Evolutionary conservation across 1,140 invertebrate species (phyloP).

Genomic region (Plectus sambesii): DNA sequence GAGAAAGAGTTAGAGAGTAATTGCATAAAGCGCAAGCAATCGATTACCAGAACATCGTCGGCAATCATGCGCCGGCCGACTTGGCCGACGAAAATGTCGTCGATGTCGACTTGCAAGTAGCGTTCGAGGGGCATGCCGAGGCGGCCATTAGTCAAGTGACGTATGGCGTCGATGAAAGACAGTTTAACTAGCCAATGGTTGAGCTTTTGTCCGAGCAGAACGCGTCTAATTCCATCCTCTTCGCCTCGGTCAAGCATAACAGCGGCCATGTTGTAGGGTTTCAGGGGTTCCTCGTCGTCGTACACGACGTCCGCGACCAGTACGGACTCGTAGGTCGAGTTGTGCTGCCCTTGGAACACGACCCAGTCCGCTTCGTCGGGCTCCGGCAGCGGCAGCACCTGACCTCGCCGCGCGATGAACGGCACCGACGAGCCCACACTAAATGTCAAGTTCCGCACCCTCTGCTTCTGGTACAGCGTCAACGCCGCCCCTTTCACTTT

Average conservation of each 20-base stretch:
- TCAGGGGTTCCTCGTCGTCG: no score
- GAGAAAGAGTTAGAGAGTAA: no score
- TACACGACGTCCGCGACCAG: slow-evolving; percentile 49
- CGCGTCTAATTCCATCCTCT: slow-evolving; percentile 20
- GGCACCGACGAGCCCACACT: slow-evolving; percentile 77
- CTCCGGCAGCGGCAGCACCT: slow-evolving; percentile 54
- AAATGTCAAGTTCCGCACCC: slow-evolving; percentile 72
- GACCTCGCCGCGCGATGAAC: slow-evolving; percentile 68
- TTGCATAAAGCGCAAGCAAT: no score
- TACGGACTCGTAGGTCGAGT: slow-evolving; percentile 78
- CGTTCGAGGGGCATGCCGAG: slow-evolving; percentile 59
- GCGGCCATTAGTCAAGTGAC: slow-evolving; percentile 66
- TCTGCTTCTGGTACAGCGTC: slow-evolving; percentile 77
- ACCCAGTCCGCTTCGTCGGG: slow-evolving; percentile 69
- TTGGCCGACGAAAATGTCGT: slow-evolving; percentile 97
- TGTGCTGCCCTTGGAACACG: slow-evolving; percentile 82
- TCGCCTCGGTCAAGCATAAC: slow-evolving; percentile 18
- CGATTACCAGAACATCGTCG: slow-evolving; percentile 59
- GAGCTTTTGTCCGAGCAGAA: slow-evolving; percentile 32
- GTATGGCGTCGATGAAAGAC: slow-evolving; percentile 78
- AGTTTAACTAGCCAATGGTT: slow-evolving; percentile 66
- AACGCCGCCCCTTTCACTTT: slow-evolving; percentile 78
- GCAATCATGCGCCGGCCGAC: slow-evolving; percentile 56
- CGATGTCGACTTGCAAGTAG: slow-evolving; percentile 88
- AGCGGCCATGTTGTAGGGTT: slow-evolving; percentile 21